These are phyloP conservation scores for Euwallacea similis DNA, from an alignment of 1,140 invertebrate genomes.

Conservation along the genomic window DNA sequence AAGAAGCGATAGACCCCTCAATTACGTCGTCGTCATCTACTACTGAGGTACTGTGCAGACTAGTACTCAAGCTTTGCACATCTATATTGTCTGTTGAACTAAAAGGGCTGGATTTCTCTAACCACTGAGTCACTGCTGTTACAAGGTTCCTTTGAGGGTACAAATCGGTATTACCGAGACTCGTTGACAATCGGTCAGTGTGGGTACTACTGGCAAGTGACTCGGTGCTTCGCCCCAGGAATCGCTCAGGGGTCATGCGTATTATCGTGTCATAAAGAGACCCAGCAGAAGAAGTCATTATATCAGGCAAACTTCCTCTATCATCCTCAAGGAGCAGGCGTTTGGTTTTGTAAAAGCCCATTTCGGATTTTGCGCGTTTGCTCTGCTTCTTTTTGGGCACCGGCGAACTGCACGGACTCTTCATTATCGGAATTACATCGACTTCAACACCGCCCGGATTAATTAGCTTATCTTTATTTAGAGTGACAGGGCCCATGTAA, in stretches of 20 bases:
- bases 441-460: conserved; percentile 54
- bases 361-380: conserved; percentile 48
- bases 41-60: conserved; percentile 33
- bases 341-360: conserved; percentile 44
- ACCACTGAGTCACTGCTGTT: conserved; percentile 50
- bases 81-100: conserved; percentile 44
- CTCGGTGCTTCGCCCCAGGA: conserved; percentile 39
- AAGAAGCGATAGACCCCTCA: conserved; percentile 10
- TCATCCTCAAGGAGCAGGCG: conserved; percentile 38
- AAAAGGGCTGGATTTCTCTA: conserved; percentile 45
- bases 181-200: conserved; percentile 39
- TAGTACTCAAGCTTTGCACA: conserved; percentile 37
- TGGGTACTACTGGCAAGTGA: conserved; percentile 36
- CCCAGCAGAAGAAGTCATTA: conserved; percentile 38
- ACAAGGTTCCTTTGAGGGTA: conserved; percentile 47
- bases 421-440: conserved; percentile 52
- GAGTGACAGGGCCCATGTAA: conserved; percentile 54
- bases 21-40: conserved; percentile 42
- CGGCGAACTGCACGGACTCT: conserved; percentile 49
- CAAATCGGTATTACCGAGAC: conserved; percentile 47
- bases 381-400: conserved; percentile 41
- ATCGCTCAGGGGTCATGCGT: conserved; percentile 46
- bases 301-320: conserved; percentile 49
- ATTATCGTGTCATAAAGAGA: conserved; percentile 46
- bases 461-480: conserved; percentile 53